Percentiles rank a stretch among this genome's conserved stretches.
Conservation (phyloP, 2,113 vertebrate genomes). For the Ifrita kowaldi region DNA sequence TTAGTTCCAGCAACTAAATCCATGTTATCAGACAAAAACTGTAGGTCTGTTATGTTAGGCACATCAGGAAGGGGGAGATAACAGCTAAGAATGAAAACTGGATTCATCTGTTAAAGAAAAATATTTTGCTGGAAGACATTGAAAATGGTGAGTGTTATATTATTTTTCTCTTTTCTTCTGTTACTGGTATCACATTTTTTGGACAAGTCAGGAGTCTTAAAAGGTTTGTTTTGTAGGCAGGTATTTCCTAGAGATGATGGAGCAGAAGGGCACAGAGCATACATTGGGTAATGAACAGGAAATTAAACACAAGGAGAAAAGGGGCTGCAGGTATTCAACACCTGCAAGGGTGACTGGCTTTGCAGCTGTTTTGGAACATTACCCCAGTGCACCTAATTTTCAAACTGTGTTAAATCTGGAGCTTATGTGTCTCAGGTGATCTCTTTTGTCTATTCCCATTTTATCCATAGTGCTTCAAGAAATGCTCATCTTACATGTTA, state of each 20-base stretch:
- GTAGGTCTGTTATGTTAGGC: neutral
- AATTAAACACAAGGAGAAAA: neutral
- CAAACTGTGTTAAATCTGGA: neutral
- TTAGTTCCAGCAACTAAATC: neutral
- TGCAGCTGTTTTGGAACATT: constrained; percentile 13
- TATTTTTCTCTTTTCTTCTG: neutral
- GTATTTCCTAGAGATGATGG: neutral
- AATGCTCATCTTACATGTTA: neutral
- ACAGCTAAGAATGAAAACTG: neutral
- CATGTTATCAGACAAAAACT: neutral
- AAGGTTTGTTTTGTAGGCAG: neutral
- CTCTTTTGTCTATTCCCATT: neutral
- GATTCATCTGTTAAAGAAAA: neutral
- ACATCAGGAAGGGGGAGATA: neutral
- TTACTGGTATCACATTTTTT: neutral
- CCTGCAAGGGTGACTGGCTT: neutral
- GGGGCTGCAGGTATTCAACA: neutral
- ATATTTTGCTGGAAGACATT: neutral
- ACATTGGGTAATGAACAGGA: neutral
- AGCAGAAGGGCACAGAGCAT: neutral
- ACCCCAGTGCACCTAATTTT: neutral
- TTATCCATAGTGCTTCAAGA: neutral
- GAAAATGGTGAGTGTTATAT: neutral
- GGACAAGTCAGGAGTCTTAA: neutral
- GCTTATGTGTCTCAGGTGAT: neutral